Evolutionary conservation across 1,140 invertebrate genomes (phyloP), one percentile per base, ranked within the genome.

Genomic region (Cotesia vestalis): DNA sequence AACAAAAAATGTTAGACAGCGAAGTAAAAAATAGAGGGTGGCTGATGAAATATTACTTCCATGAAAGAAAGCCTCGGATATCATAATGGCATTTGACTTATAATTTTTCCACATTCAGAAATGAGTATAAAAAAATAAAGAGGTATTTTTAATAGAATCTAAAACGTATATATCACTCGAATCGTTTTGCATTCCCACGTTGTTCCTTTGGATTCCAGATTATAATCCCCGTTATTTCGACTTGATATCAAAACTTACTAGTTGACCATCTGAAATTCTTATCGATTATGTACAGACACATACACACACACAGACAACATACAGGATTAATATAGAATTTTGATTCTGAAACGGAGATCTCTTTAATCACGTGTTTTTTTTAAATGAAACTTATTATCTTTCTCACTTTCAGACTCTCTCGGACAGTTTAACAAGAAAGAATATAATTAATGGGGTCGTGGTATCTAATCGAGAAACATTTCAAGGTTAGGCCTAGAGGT

Each of bases 381-480:
- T 14, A n/a, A 38, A 12, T 38, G n/a, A 27, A 12, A 12, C 60
- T 14, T 11, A 36, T 62, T 62, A n/a, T 62, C 4, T 62, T 62
- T 62, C 60, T 62, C 57, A 59, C 60, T 62, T 62, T 62, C 60
- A 36, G 60, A 11, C 40, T 46, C 60, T 46, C 60, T 62, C 35
- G 60, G 36, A 35, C 36, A 34, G 60, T 51, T 57, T 27, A 55
- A 68, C n/a, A 66, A 68, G 35, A 60, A 67, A 68, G 38, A 60
- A 71, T 70, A 71, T 77, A 83, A 85, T 84, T 83, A 83, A 84
- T 84, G 81, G 76, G 78, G 78, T 75, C 73, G 76, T 76, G 76
- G 77, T 83, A 83, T 84, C 81, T 83, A 82, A 84, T 85, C 82
- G 83, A 82, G 77, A 73, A 80, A 76, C 78, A 70, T 81, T 83